These are phyloP conservation scores for Crypturellus tataupa DNA, from an alignment of 2,797 vertebrate genomes.

Conservation along the genomic window DNA sequence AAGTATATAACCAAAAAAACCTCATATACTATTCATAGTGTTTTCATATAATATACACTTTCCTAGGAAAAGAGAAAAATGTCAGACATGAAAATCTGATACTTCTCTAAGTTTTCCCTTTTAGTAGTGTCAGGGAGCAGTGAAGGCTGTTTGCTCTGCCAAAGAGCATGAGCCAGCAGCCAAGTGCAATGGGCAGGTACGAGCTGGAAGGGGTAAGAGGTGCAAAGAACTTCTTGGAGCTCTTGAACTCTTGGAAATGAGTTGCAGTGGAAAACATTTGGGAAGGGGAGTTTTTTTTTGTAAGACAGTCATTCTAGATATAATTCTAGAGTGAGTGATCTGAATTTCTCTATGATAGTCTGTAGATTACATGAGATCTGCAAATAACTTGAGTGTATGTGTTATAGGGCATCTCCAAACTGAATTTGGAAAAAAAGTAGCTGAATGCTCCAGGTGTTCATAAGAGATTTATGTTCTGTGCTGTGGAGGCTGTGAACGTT, in stretches of 20 bases:
- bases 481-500: background rate
- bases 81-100: background rate
- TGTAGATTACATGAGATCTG: background rate
- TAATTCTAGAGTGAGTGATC: background rate
- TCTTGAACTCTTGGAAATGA: background rate
- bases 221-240: background rate
- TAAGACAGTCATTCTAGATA: background rate
- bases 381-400: background rate
- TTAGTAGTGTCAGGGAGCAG: background rate
- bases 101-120: background rate
- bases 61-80: background rate
- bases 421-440: background rate
- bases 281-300: background rate
- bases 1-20: background rate
- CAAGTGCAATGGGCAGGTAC: background rate
- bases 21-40: background rate
- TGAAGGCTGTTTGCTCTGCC: background rate
- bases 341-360: background rate
- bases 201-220: background rate
- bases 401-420: background rate
- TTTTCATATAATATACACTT: background rate
- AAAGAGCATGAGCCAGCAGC: background rate
- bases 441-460: background rate
- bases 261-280: background rate
- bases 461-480: background rate